These are phyloP conservation scores for Pantala flavescens DNA, from an alignment of 1,140 invertebrate species.

Conservation along the genomic window DNA sequence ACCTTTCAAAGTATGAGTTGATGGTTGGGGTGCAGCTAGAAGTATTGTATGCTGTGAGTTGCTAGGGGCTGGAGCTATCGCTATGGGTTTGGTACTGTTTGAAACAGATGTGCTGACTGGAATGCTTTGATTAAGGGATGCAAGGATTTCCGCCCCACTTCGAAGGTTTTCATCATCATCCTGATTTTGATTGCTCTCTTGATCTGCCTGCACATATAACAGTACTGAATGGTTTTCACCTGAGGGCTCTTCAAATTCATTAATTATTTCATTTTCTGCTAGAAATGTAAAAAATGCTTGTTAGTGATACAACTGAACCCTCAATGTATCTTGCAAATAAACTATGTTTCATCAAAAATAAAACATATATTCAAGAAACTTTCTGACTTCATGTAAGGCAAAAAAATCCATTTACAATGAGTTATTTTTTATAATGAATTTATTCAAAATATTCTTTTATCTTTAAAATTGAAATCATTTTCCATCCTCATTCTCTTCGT, in stretches of 20 bases:
- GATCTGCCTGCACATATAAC: not conserved
- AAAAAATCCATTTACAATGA: too few species aligned
- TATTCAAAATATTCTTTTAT: too few species aligned
- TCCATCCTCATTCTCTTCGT: too few species aligned
- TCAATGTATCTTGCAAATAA: not conserved
- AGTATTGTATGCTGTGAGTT: not conserved
- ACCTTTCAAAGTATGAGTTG: not conserved
- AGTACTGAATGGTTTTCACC: not conserved
- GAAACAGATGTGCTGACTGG: not conserved
- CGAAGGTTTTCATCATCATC: not conserved
- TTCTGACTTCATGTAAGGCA: too few species aligned
- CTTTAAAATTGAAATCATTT: too few species aligned
- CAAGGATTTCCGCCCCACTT: constrained; percentile 11
- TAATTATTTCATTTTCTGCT: not conserved
- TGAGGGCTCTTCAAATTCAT: not conserved
- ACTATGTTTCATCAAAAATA: too few species aligned
- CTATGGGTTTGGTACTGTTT: not conserved
- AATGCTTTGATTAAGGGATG: constrained; percentile 3
- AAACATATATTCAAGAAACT: too few species aligned
- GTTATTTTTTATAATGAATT: too few species aligned
- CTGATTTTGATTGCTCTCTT: not conserved
- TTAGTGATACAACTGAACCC: too few species aligned
- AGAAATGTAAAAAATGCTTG: not conserved
- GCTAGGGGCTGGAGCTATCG: not conserved
- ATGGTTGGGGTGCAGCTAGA: not conserved